Percentiles rank a stretch among this genome's conserved stretches.
These are phyloP conservation scores for Anguilla obscura DNA, from an alignment of 2,797 vertebrate genomes.

Conservation along the genomic window DNA sequence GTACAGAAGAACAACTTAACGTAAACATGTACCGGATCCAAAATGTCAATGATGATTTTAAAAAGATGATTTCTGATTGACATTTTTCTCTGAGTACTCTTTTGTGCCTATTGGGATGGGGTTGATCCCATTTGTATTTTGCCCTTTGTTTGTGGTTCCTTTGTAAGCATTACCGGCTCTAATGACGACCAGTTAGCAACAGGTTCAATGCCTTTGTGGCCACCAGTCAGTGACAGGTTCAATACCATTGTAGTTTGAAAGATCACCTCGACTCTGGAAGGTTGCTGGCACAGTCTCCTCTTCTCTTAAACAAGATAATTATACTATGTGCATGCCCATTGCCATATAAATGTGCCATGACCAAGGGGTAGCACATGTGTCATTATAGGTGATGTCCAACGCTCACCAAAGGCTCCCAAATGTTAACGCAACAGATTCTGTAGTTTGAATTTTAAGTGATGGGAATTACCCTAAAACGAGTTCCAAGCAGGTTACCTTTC, in stretches of 20 bases:
- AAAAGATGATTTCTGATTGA: conserved; percentile 18
- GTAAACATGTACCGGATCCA: background rate
- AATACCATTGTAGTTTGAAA: background rate
- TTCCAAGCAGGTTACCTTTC: background rate
- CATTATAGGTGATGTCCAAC: background rate
- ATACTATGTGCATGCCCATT: background rate
- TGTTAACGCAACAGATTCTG: background rate
- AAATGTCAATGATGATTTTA: background rate
- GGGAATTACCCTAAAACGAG: background rate
- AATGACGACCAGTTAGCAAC: background rate
- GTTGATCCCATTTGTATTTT: background rate
- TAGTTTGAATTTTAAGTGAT: background rate
- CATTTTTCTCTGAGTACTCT: background rate
- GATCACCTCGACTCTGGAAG: background rate
- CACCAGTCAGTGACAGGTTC: conserved; percentile 1
- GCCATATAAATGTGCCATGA: background rate
- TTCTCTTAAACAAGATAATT: background rate
- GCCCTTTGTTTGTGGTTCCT: background rate
- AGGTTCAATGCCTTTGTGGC: background rate
- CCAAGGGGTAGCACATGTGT: background rate
- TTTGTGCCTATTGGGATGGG: too few species aligned
- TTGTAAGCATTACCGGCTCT: conserved; percentile 4
- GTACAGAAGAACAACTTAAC: background rate
- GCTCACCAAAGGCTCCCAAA: background rate
- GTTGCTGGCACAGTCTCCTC: background rate